Evolutionary conservation across 1,140 invertebrate species (phyloP).

Genomic region (Mercenaria mercenaria): DNA sequence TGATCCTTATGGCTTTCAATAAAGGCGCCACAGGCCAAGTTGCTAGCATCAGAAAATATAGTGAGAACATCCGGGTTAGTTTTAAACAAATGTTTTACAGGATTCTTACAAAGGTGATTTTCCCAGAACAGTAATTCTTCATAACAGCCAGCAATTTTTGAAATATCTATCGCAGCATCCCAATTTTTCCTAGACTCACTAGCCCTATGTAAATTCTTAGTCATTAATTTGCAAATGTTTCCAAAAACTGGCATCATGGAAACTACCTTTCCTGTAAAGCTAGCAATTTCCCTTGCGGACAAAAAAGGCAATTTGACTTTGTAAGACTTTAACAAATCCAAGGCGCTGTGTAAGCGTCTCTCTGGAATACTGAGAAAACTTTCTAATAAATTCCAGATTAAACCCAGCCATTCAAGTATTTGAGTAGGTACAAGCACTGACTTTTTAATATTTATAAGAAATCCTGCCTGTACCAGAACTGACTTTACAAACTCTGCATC

Average conservation of each 20-base stretch:
- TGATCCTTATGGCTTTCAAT: neutral
- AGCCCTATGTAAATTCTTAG: constrained; percentile 28
- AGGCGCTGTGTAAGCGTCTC: neutral
- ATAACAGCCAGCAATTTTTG: neutral
- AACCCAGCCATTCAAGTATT: constrained; percentile 17
- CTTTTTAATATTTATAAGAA: constrained; percentile 42
- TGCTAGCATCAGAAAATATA: constrained; percentile 42
- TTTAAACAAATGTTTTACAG: constrained; percentile 7
- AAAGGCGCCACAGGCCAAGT: constrained; percentile 22
- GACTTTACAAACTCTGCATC: constrained; percentile 27
- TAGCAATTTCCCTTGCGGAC: constrained; percentile 24
- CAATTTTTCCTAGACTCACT: constrained; percentile 2
- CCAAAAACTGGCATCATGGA: constrained; percentile 50
- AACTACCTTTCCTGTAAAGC: constrained; percentile 28
- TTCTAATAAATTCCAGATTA: constrained; percentile 28
- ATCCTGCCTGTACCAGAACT: constrained; percentile 28
- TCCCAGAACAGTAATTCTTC: constrained; percentile 31
- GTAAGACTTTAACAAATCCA: neutral
- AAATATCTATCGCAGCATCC: constrained; percentile 8
- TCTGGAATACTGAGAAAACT: neutral
- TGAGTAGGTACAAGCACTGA: constrained; percentile 37
- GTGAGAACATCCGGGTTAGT: neutral
- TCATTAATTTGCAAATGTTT: constrained; percentile 31
- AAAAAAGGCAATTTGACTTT: neutral
- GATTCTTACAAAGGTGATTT: neutral